phyloP scores from a whole-genome alignment of 1,140 invertebrate species.

The Euura lappo region DNA sequence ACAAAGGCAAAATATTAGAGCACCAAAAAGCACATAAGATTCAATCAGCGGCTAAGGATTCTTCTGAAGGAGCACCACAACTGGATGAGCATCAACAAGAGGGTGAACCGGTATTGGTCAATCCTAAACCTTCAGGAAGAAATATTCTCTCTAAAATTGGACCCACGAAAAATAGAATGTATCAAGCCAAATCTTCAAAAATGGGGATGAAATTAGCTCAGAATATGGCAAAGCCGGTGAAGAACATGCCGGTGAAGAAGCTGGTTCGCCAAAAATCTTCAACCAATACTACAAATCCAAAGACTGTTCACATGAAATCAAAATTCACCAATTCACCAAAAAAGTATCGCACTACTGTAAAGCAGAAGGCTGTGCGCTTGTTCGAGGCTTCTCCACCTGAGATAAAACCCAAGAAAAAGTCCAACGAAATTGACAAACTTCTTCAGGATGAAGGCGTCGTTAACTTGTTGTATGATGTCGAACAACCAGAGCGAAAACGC shows the following conservation, averaged over 20 bases:
- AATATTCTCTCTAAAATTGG: background rate
- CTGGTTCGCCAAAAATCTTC: background rate
- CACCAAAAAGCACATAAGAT: constrained; percentile 20
- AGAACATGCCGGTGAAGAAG: background rate
- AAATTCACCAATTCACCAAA: background rate
- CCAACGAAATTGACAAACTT: constrained; percentile 76
- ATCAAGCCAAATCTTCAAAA: background rate
- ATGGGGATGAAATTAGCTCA: background rate
- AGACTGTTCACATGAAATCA: constrained; percentile 1
- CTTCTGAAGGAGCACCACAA: background rate
- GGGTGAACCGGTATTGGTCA: background rate
- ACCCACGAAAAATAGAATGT: background rate
- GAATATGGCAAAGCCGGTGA: background rate
- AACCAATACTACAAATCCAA: background rate
- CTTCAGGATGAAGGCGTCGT: constrained; percentile 85
- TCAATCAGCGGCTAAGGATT: background rate
- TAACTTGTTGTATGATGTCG: constrained; percentile 81
- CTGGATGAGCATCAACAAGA: background rate
- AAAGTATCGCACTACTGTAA: background rate
- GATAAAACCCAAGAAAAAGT: constrained; percentile 59
- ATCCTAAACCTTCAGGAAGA: background rate
- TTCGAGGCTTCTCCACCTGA: constrained; percentile 12
- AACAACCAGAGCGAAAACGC: constrained; percentile 62
- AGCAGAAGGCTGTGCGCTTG: background rate
- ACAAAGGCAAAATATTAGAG: constrained; percentile 31